These are phyloP conservation scores for Lepetodrilus schrolli DNA, from an alignment of 2,888 invertebrate species.

Conservation along the genomic window DNA sequence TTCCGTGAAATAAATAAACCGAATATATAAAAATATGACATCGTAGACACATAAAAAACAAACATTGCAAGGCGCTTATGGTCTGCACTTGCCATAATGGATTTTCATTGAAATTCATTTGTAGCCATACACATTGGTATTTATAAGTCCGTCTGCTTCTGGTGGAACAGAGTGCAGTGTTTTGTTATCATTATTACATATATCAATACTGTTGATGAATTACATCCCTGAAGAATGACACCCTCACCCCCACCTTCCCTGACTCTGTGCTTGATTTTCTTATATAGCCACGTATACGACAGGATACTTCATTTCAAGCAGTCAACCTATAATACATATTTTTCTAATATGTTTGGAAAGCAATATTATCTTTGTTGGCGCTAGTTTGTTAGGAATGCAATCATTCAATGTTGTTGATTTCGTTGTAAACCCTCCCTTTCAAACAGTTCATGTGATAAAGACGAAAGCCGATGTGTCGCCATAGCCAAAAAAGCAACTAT, in stretches of 20 bases:
- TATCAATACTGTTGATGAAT: no score
- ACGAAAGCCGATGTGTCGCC: neutral
- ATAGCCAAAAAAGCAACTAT: neutral
- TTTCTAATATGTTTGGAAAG: neutral
- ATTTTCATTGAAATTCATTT: neutral
- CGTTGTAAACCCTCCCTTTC: neutral
- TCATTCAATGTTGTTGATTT: neutral
- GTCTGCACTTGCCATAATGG: neutral
- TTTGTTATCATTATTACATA: neutral
- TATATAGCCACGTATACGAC: neutral
- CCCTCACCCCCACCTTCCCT: no score
- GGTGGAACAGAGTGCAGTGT: neutral
- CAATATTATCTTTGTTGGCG: neutral
- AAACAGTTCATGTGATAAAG: neutral
- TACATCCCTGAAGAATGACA: no score
- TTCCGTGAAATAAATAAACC: neutral
- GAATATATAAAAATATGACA: neutral
- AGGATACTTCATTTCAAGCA: neutral
- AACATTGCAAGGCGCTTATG: neutral
- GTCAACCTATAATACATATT: neutral
- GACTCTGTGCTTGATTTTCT: neutral
- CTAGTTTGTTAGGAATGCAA: neutral
- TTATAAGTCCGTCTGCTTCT: neutral
- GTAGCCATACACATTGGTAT: neutral
- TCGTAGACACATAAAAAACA: neutral